phyloP scores from a whole-genome alignment of 2,113 vertebrate species.

The Patagioenas fasciata region DNA sequence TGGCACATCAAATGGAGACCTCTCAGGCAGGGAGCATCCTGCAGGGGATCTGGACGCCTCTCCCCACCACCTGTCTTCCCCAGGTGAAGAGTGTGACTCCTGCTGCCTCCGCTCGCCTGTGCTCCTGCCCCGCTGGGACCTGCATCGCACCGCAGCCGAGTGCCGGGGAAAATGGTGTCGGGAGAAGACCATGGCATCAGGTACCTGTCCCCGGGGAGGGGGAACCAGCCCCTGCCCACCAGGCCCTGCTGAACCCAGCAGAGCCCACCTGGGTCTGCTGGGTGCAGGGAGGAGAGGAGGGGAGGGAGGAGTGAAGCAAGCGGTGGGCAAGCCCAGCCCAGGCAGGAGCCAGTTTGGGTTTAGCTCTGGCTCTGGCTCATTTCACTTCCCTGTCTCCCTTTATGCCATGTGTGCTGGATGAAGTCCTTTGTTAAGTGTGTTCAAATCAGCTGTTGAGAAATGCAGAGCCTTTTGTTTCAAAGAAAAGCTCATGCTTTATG shows the following conservation, averaged over 20 bases:
- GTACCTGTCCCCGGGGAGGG: neutral
- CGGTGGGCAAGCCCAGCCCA: neutral
- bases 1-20: neutral
- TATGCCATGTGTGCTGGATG: neutral
- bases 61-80: neutral
- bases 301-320: neutral
- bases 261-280: neutral
- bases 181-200: constrained; percentile 63
- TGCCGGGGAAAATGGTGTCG: constrained; percentile 63
- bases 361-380: neutral
- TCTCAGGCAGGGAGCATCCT: fast-evolving
- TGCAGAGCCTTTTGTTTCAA: neutral
- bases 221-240: too few species aligned
- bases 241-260: fast-evolving
- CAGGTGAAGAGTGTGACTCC: constrained; percentile 72
- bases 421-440: neutral
- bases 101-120: neutral
- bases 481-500: neutral
- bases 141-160: neutral
- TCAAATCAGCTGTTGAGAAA: neutral
- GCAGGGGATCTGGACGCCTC: fast-evolving
- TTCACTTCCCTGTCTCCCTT: neutral
- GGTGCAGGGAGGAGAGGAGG: neutral
- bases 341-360: neutral
- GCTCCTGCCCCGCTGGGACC: constrained; percentile 34